Base-by-base conservation (phyloP, 2,888 invertebrate species). In the Ernsta delagoae region DNA sequence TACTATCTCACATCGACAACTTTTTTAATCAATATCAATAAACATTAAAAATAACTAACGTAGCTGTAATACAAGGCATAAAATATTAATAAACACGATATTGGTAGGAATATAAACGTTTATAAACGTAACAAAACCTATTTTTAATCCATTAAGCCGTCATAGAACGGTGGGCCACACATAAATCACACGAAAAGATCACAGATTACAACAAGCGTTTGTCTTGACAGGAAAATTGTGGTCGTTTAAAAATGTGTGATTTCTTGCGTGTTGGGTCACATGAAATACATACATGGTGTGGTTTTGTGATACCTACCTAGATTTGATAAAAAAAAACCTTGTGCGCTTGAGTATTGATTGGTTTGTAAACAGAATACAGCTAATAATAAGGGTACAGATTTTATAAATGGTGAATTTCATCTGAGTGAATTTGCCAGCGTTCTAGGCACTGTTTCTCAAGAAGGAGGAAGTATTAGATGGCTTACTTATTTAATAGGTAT, bases 221-320 rank as follows among this genome's bases (percentile, higher is more conserved):
- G 65, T 70, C 63, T 72, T 72, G 72, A 71, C 72, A 73, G 50
- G 62, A 70, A 73, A 73, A 73, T 73, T 73, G 56, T 68, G 65
- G 48, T 34, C 48, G 66, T 50, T 70, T 57, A 67, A 65, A 65
- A 59, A 59, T 31, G n/a, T 65, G 31, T 53, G 39, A 31, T n/a
- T 41, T 4, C 41, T 7, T 50, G 5, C 7, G n/a, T 41, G 41
- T 59, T 12, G 59, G 53, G 11, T 48, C 59, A 24, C 24, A 24
- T 24, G 24, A n/a, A n/a, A n/a, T n/a, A 53, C 9, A 61, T 61
- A 16, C 11, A 12, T 61, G 50, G 61, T 61, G 50, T 50, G 7
- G 11, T 34, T 5, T 45, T 45, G 11, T 45, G 45, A 45, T 7
- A 41, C 1, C n/a, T 43, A 43, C 9, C 24, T 24, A 24, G 24